Evolutionary conservation across 2,113 vertebrate genomes (phyloP).

Genomic region (Burhinus bistriatus): DNA sequence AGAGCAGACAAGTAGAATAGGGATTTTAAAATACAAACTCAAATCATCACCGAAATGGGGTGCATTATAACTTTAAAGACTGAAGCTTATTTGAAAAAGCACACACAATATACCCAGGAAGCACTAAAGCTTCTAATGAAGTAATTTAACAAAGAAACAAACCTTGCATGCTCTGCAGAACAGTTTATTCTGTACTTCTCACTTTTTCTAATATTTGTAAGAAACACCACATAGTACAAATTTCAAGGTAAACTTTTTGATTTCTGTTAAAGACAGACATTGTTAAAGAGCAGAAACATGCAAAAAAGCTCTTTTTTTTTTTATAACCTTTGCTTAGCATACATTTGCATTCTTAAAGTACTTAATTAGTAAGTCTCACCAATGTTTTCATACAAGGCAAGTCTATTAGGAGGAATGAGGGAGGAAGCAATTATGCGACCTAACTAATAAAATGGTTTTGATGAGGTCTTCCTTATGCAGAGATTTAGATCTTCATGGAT

Average conservation of each 20-base stretch:
- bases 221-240: neutral
- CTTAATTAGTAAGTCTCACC: neutral
- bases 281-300: neutral
- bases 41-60: neutral
- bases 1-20: neutral
- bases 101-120: neutral
- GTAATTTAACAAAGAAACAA: neutral
- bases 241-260: neutral
- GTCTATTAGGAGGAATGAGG: neutral
- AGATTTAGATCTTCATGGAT: neutral
- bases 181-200: neutral
- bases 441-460: neutral
- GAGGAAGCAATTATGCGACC: neutral
- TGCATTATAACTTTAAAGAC: neutral
- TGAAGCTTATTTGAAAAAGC: neutral
- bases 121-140: neutral
- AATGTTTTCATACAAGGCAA: neutral
- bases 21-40: neutral
- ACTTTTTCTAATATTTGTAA: neutral
- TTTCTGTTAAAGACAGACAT: neutral
- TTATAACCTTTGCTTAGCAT: neutral
- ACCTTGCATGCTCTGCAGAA: neutral
- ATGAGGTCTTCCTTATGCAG: neutral
- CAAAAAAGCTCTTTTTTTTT: accelerated
- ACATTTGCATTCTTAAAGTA: neutral